Percentiles rank a stretch among this genome's conserved stretches.
Conservation (phyloP, 2,888 invertebrate genomes). For the Hedychridium roseum region DNA sequence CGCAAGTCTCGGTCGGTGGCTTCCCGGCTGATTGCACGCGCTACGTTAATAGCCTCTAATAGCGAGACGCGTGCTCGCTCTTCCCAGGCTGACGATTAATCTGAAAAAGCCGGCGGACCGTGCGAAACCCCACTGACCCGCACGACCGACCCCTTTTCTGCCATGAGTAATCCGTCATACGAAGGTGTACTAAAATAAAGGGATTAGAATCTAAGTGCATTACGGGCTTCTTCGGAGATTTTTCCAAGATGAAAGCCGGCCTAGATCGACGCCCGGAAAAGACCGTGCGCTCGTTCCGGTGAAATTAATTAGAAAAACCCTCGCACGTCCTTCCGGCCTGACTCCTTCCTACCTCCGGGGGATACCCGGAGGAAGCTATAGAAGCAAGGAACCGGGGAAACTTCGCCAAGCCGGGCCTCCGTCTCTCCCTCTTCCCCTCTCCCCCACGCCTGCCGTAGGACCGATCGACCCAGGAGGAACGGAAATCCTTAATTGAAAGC, state of each 20-base stretch:
- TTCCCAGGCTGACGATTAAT: too few relatives aligned
- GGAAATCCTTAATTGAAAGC: conserved; percentile 57
- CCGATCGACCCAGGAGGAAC: conserved; percentile 48
- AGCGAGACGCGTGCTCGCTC: too few relatives aligned
- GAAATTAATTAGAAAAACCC: conserved; percentile 34
- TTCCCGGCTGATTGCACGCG: conserved; percentile 28
- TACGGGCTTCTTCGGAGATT: too few relatives aligned
- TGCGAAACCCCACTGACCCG: too few relatives aligned
- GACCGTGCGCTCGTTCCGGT: conserved; percentile 1
- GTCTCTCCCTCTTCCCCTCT: conserved; percentile 9
- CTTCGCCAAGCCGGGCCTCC: conserved; percentile 12
- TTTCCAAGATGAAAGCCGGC: too few relatives aligned
- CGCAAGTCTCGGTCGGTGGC: conserved; percentile 37
- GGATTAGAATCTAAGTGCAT: too few relatives aligned
- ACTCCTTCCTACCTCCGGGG: conserved; percentile 14
- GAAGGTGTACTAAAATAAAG: too few relatives aligned
- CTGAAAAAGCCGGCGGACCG: too few relatives aligned
- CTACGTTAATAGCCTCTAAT: conserved; percentile 29
- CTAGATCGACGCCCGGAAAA: too few relatives aligned
- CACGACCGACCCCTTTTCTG: too few relatives aligned
- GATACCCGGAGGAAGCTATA: conserved; percentile 4
- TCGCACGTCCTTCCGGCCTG: conserved; percentile 16
- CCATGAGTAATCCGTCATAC: too few relatives aligned
- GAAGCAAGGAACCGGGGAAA: conserved; percentile 3
- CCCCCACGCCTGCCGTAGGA: conserved; percentile 10